Conservation (phyloP, 2,113 vertebrate species). For the Cololabis saira region DNA sequence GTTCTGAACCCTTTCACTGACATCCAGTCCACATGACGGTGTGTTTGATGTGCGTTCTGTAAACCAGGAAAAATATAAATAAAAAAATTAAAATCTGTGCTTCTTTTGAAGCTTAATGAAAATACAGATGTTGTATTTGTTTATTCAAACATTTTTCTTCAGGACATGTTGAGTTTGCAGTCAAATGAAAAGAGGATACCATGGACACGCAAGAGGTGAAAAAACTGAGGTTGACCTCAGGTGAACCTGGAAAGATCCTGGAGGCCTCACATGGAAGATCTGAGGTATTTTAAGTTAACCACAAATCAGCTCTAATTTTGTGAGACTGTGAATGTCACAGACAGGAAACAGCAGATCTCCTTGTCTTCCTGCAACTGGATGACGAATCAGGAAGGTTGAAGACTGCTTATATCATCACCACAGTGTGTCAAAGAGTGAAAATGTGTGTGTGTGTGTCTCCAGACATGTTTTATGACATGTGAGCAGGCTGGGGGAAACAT, state of each 20-base stretch:
- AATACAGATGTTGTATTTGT: no score
- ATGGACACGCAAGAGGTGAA: no score
- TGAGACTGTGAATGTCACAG: conserved; percentile 27
- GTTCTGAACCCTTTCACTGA: conserved; percentile 31
- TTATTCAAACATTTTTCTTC: no score
- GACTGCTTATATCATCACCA: conserved; percentile 58
- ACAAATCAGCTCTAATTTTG: conserved; percentile 27
- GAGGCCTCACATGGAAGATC: background rate
- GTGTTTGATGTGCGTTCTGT: conserved; percentile 21
- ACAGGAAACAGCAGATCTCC: conserved; percentile 45
- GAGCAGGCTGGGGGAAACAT: conserved; percentile 37
- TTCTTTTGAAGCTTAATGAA: no score
- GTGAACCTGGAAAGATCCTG: conserved; percentile 3
- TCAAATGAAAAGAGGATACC: no score
- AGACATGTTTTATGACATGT: conserved; percentile 56
- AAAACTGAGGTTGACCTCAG: background rate
- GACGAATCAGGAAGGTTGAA: conserved; percentile 35
- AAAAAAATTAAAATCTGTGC: no score
- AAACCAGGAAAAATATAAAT: no score
- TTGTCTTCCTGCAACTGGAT: conserved; percentile 49
- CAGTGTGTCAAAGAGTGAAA: conserved; percentile 19
- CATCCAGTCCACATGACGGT: conserved; percentile 24
- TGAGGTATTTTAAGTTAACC: background rate
- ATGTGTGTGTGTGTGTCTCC: conserved; percentile 18
- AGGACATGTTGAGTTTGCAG: no score